Evolutionary conservation across 1,140 invertebrate species (phyloP), one percentile per base, ranked within the genome.

Genomic region (Plodia interpunctella): DNA sequence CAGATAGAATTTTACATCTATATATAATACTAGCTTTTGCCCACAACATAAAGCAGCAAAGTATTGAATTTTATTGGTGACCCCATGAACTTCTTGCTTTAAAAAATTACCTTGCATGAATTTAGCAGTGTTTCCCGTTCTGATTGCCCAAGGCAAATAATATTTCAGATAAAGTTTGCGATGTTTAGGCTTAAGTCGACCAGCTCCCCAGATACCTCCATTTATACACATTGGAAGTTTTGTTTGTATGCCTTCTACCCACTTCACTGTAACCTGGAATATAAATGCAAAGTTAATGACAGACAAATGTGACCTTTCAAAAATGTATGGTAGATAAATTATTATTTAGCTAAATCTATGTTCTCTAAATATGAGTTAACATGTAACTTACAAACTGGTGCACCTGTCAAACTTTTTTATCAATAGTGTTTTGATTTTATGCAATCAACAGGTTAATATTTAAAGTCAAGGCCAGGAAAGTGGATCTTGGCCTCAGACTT

Each of bases 161-260:
- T 93, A 91, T 6, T 93, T 92, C 0, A 95, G 69, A 85, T 98
- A 99, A 52, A 94, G 90, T 73, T 94, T 82, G 57, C 96, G 91
- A 78, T 98, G 96, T 93, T 96, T 98, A 55, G 96, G 94, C 81
- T 91, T 92, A 15, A 98, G 91, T 67, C 97, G 90, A 8, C 93
- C 89, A 13, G 97, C 94, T 17, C 97, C 97, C 91, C 98, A 97
- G 57, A 98, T 91, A 0, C 94, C 97, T 38, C 94, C 97, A 62
- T 92, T 92, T 53, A 96, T 91, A 78, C 97, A 98, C 97, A 98
- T 98, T 1, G 97, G 97, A 25, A 98, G 83, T 57, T 92, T 93
- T 15, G 94, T 96, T 88, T 98, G 97, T 51, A 99, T 92, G 6
- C 94, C 98, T 93, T 99, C 98, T 57, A 99, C 92, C 97, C 98